Percentiles rank a stretch among this genome's conserved stretches.
Conservation (phyloP, 2,888 invertebrate species). For the Eulithis testata region DNA sequence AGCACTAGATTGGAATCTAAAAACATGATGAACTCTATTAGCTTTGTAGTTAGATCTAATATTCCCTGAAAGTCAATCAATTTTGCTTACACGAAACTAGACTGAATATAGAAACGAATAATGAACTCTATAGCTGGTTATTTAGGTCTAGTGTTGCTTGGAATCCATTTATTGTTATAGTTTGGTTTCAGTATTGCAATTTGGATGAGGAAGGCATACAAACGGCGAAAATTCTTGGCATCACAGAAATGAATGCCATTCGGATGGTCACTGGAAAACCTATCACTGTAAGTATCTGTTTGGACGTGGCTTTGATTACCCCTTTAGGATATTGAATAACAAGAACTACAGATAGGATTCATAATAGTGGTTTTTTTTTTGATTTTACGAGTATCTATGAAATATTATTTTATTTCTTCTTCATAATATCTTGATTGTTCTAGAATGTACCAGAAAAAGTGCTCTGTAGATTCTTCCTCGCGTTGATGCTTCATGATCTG, state of each 20-base stretch:
- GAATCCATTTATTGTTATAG: not conserved
- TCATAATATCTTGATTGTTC: slow-evolving; percentile 37
- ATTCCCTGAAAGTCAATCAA: too few relatives aligned
- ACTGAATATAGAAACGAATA: too few relatives aligned
- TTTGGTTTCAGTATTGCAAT: slow-evolving; percentile 82
- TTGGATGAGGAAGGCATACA: slow-evolving; percentile 87
- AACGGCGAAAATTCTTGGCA: slow-evolving; percentile 90
- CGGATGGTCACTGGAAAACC: slow-evolving; percentile 88
- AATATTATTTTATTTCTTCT: not conserved
- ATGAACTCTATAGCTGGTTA: not conserved
- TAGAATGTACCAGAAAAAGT: slow-evolving; percentile 85
- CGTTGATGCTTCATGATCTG: slow-evolving; percentile 92
- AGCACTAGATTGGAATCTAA: too few relatives aligned
- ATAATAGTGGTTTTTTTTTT: too few relatives aligned
- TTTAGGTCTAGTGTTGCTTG: not conserved
- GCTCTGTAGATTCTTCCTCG: slow-evolving; percentile 92
- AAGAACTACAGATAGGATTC: not conserved
- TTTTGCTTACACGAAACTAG: too few relatives aligned
- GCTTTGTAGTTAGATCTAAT: too few relatives aligned
- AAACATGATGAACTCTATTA: too few relatives aligned
- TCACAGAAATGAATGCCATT: slow-evolving; percentile 89
- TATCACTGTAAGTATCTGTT: slow-evolving; percentile 79
- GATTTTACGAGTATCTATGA: too few relatives aligned
- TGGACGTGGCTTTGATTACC: not conserved
- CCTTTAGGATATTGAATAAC: not conserved